phyloP scores from a whole-genome alignment of 2,113 vertebrate species.

The Charadrius vociferus region DNA sequence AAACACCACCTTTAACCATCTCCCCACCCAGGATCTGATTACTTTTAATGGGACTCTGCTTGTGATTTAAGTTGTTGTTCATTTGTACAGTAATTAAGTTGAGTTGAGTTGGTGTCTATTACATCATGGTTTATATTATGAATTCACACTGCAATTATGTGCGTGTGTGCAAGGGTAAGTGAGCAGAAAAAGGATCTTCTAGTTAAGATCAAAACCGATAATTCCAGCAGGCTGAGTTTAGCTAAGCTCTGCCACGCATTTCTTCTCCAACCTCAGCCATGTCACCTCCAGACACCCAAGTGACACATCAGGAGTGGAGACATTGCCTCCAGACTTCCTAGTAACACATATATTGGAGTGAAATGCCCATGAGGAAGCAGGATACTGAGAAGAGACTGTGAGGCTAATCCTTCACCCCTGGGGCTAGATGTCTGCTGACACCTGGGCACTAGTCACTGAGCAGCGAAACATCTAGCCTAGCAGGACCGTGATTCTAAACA shows the following conservation, averaged over 20 bases:
- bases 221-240: background rate
- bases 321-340: background rate
- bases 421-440: background rate
- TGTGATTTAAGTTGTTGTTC: conserved; percentile 73
- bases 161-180: conserved; percentile 55
- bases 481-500: background rate
- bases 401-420: background rate
- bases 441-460: background rate
- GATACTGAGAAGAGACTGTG: background rate
- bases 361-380: background rate
- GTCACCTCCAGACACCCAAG: background rate
- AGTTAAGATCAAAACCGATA: conserved; percentile 49
- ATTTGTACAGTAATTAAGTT: conserved; percentile 72
- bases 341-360: background rate
- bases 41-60: conserved; percentile 70
- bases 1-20: conserved; percentile 59
- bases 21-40: conserved; percentile 73
- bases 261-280: background rate
- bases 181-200: conserved; percentile 66
- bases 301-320: background rate
- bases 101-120: conserved; percentile 66
- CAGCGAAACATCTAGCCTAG: background rate
- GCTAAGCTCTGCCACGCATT: background rate
- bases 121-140: conserved; percentile 71
- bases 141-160: conserved; percentile 65